Evolutionary conservation across 2,797 vertebrate genomes (phyloP), one percentile per base, ranked within the genome.

Genomic region (Schizopygopsis pylzovi): DNA sequence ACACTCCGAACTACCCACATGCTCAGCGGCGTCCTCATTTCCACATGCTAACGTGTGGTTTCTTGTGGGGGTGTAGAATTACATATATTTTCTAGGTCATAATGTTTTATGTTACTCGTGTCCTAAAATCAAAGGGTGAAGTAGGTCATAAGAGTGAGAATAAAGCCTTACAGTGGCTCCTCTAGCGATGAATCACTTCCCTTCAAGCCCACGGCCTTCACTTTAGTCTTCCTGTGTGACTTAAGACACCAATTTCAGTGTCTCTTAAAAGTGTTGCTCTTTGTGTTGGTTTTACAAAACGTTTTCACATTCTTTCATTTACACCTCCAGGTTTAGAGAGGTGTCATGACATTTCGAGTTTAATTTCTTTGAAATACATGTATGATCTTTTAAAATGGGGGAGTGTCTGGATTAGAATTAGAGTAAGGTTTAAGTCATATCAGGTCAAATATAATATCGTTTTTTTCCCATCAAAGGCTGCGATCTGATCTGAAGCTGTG

Each of bases 71-170:
- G 78, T 76, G 20, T 22, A 25, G n/a, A 45, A 49, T 65, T 71
- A 33, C 25, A 37, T 77, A 65, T 88, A 3, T 89, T 93, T 94
- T 95, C 92, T 95, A 93, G 94, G 94, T 93, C 94, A 93, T 86
- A 89, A 91, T 88, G 92, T 67, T 85, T 87, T 82, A 87, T 87
- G 81, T 65, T 22, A 82, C 63, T 16, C 13, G 20, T n/a, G 52
- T 56, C 45, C 86, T 87, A 81, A 87, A 86, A 83, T 68, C 73
- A 43, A 22, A 82, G 79, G 76, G 75, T 78, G 84, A 91, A 87
- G 84, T 92, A 92, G 94, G 93, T 94, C 95, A 93, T 0, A 65
- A 76, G 16, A 39, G 10, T 25, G 73, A 79, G 45, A 68, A 81
- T 15, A 43, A 59, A 25, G 33, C 13, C 75, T 70, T 85, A 28